Base-by-base conservation (phyloP, 2,888 invertebrate genomes). In the Pogonocherus hispidulus region DNA sequence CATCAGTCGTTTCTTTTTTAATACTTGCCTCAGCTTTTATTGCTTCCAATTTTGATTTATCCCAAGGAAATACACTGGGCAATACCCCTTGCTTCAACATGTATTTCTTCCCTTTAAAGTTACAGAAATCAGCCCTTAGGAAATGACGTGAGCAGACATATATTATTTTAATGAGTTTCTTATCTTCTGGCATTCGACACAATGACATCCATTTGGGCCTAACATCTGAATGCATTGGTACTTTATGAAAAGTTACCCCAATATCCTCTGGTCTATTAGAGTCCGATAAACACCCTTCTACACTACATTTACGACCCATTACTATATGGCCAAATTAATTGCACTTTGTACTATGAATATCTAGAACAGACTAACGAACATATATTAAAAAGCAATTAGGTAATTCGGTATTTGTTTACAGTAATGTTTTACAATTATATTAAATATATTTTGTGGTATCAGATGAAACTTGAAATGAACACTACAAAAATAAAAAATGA, bases 91-190 rank as follows among this genome's bases (percentile, higher is more conserved):
- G 88, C 82, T 89, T 91, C 56, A 94, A 85, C 82, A 92, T 86
- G 82, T 92, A 92, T 86, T 92, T 93, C 70, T 90, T 89, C 67
- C 90, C 90, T 84, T 91, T 90, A 78, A 90, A 90, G 73, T 88
- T 88, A 84, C 92, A 89, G 85, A 93, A 94, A 85, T 94, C 93
- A 23, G 88, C 89, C 76, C 91, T 89, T 77, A 91, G 87, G 83
- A 94, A 94, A 84, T 94, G 94, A 69, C 92, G 88, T 11, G 93
- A 93, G 81, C 94, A 94, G 32, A 94, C 91, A 82, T 91, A 90
- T 54, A 89, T 88, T 66, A 89, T 87, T 81, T 90, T 89, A 47
- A 86, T 86, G 20, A 88, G 87, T 75, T 88, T 87, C 69, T 88
- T 88, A 68, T 87, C 87, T 41, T 84, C 79, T 54, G 87, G 87